Evolutionary conservation across 2,797 vertebrate genomes (phyloP), one percentile per base, ranked within the genome.

Genomic region (Remorina albescens): DNA sequence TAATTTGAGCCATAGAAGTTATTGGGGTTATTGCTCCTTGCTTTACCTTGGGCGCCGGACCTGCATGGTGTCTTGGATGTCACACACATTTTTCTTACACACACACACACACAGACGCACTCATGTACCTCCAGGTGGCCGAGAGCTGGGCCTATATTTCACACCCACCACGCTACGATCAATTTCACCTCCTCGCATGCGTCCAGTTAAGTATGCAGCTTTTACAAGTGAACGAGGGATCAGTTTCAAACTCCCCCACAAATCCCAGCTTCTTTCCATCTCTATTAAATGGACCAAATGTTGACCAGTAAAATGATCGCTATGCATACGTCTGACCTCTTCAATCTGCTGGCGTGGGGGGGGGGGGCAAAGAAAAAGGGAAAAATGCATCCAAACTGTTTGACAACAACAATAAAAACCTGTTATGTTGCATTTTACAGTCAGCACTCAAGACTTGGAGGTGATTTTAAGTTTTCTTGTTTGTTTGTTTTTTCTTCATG

Each of bases 151-250:
- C 67, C 21, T 86, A 81, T 82, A 87, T 71, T 87, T 91, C 90
- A 90, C 88, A 88, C 82, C 81, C 90, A 84, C 88, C 82, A 71
- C 59, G 78, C 89, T 79, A 60, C 62, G 86, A 93, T 92, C 91
- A 76, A 61, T 91, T 92, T 89, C 88, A 86, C 78, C 83, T 81
- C 81, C 75, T 83, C 9, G 82, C 86, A 88, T 89, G 86, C 71
- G 77, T 86, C 82, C 84, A 81, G 86, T 88, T 74, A 78, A 88
- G 82, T 84, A 87, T 85, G 84, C 71, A 89, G 85, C 89, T 89
- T 93, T 93, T 87, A 93, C 85, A 88, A 89, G 92, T 51, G 49
- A 69, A 77, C 61, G 42, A 57, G 1, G 82, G 89, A 88, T 92
- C 84, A 4, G 68, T 90, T 92, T 91, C 88, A 86, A 67, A 79